Evolutionary conservation across 2,888 invertebrate species (phyloP).

Genomic region (Drosophila maculinotata): DNA sequence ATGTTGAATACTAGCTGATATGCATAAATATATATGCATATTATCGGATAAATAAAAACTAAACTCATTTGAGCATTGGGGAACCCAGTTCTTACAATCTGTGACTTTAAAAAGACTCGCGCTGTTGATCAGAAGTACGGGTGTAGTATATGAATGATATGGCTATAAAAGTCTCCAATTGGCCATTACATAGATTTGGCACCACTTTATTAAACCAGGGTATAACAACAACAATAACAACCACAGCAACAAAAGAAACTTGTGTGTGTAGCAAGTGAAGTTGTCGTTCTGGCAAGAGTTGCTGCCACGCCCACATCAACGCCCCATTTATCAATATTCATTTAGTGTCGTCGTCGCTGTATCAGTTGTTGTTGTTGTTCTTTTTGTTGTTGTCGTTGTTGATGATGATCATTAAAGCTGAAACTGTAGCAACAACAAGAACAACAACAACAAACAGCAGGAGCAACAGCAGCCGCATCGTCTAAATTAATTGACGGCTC

Average conservation of each 20-base stretch:
- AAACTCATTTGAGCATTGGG: no score
- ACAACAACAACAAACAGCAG: constrained; percentile 17
- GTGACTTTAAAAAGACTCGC: no score
- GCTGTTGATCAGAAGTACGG: no score
- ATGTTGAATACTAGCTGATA: no score
- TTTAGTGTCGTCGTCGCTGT: constrained; percentile 80
- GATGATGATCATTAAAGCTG: constrained; percentile 80
- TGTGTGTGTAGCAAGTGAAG: constrained; percentile 62
- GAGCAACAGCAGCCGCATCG: constrained; percentile 49
- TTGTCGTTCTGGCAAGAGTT: constrained; percentile 54
- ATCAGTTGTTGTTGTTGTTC: constrained; percentile 50
- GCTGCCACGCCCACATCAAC: constrained; percentile 77
- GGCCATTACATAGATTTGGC: not conserved
- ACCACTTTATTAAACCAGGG: constrained; percentile 10
- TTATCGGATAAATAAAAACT: no score
- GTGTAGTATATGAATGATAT: no score
- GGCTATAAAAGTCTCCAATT: no score
- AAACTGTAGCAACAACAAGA: constrained; percentile 28
- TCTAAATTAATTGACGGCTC: constrained; percentile 82
- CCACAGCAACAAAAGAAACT: constrained; percentile 9
- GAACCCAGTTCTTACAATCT: no score
- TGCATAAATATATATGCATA: no score
- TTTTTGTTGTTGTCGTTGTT: constrained; percentile 41
- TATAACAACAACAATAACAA: constrained; percentile 8
- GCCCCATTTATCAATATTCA: constrained; percentile 84